A percentile compares a stretch with the other conserved stretches of the same genome.
Evolutionary conservation across 2,888 invertebrate genomes (phyloP).

Genomic region (Caenorhabditis sp.): DNA sequence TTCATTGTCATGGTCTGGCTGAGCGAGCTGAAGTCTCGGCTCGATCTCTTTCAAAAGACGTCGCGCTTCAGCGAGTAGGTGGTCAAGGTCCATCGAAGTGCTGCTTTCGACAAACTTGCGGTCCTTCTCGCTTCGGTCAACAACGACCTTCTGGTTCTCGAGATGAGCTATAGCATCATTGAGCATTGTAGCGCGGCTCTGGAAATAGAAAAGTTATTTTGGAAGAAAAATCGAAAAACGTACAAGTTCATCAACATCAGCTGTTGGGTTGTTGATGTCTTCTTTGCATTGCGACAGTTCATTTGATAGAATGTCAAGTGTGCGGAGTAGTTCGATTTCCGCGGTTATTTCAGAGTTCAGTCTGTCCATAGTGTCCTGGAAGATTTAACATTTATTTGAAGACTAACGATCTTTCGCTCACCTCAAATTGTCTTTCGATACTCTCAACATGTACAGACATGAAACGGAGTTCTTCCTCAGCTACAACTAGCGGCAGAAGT

Average conservation of each 20-base stretch:
- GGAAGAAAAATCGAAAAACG: constrained; percentile 12
- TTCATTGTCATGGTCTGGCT: constrained; percentile 61
- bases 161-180: constrained; percentile 72
- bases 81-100: constrained; percentile 68
- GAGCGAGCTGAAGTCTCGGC: constrained; percentile 57
- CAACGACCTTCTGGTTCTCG: constrained; percentile 71
- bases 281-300: constrained; percentile 70
- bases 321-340: constrained; percentile 70
- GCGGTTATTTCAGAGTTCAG: constrained; percentile 68
- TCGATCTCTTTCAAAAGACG: constrained; percentile 63
- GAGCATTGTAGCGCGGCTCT: constrained; percentile 69
- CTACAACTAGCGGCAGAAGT: constrained; percentile 69
- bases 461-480: constrained; percentile 75
- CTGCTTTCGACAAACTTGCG: constrained; percentile 72
- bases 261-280: constrained; percentile 58
- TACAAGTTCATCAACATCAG: constrained; percentile 58
- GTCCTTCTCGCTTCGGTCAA: constrained; percentile 63
- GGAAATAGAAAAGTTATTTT: constrained; percentile 36
- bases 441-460: constrained; percentile 76
- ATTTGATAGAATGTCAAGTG: constrained; percentile 66
- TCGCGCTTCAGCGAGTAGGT: constrained; percentile 64
- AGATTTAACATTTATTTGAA: not conserved
- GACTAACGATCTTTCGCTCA: constrained; percentile 1
- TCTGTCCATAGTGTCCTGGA: constrained; percentile 71
- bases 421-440: constrained; percentile 71